These are phyloP conservation scores for Callinectes sapidus DNA, from an alignment of 2,888 invertebrate species.

Conservation along the genomic window DNA sequence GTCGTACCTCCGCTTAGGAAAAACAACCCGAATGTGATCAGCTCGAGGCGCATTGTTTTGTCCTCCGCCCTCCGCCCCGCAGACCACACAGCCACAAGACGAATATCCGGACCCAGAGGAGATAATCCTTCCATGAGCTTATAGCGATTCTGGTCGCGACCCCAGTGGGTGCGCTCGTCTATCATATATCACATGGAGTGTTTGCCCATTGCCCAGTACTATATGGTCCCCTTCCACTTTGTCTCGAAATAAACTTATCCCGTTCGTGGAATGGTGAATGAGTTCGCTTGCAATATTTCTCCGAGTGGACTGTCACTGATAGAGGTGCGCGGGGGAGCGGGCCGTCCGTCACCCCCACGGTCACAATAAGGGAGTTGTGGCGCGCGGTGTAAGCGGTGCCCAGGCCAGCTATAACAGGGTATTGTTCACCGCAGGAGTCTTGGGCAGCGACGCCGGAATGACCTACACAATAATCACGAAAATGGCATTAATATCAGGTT, in stretches of 20 bases:
- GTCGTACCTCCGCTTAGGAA: not conserved
- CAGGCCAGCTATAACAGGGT: conserved; percentile 42
- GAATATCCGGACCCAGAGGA: conserved; percentile 47
- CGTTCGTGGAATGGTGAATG: conserved; percentile 30
- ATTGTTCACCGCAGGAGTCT: conserved; percentile 62
- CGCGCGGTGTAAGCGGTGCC: conserved; percentile 53
- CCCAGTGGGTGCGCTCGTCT: conserved; percentile 56
- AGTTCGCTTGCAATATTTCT: conserved; percentile 15
- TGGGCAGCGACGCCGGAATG: conserved; percentile 56
- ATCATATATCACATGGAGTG: conserved; percentile 55
- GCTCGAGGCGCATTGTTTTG: conserved; percentile 56
- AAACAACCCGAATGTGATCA: conserved; percentile 39
- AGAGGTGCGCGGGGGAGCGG: not conserved
- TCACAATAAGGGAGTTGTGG: conserved; percentile 47
- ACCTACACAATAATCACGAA: conserved; percentile 64
- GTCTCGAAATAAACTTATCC: conserved; percentile 41
- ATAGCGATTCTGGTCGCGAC: conserved; percentile 47
- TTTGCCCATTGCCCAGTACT: conserved; percentile 42
- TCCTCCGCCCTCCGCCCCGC: conserved; percentile 39
- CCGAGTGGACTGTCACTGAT: conserved; percentile 30
- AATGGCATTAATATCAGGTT: conserved; percentile 65
- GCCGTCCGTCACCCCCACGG: conserved; percentile 7
- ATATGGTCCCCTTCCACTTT: conserved; percentile 34
- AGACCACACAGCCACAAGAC: conserved; percentile 57
- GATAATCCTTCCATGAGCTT: conserved; percentile 55